A percentile compares a stretch with the other conserved stretches of the same genome.
phyloP scores from a whole-genome alignment of 2,888 invertebrate species.

The Dolichopus griseipennis region DNA sequence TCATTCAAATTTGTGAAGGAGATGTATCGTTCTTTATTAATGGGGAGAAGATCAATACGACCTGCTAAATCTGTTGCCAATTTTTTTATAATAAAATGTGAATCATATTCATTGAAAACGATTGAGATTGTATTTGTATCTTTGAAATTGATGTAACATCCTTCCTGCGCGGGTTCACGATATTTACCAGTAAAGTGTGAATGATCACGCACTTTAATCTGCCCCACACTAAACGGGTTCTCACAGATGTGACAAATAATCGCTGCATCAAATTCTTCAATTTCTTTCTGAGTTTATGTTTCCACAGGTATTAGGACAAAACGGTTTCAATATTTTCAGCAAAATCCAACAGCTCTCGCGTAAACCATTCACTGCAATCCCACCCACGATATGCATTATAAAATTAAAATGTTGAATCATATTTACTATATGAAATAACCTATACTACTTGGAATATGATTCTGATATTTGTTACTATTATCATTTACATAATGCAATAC shows the following conservation, averaged over 20 bases:
- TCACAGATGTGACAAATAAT: constrained; percentile 15
- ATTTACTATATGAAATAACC: constrained; percentile 15
- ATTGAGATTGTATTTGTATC: constrained; percentile 20
- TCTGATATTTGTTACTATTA: not conserved
- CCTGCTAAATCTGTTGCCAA: constrained; percentile 10
- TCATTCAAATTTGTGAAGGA: not conserved
- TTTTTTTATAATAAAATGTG: constrained; percentile 20
- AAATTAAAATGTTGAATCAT: not conserved
- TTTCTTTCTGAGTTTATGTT: constrained; percentile 10
- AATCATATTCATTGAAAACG: constrained; percentile 24
- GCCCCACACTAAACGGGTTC: not conserved
- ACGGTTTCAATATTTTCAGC: not conserved
- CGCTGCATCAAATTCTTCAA: not conserved
- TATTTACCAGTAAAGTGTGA: constrained; percentile 20
- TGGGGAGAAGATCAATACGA: not conserved
- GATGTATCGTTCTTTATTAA: not conserved
- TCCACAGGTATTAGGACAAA: not conserved
- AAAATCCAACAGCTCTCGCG: not conserved
- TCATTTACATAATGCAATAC: not conserved
- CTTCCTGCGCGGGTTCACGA: constrained; percentile 21
- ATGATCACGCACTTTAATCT: constrained; percentile 17
- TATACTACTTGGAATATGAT: not conserved
- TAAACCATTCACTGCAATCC: no score
- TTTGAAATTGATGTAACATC: constrained; percentile 23
- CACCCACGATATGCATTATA: not conserved